phyloP scores from a whole-genome alignment of 2,888 invertebrate genomes.

The Argyresthia albistria region DNA sequence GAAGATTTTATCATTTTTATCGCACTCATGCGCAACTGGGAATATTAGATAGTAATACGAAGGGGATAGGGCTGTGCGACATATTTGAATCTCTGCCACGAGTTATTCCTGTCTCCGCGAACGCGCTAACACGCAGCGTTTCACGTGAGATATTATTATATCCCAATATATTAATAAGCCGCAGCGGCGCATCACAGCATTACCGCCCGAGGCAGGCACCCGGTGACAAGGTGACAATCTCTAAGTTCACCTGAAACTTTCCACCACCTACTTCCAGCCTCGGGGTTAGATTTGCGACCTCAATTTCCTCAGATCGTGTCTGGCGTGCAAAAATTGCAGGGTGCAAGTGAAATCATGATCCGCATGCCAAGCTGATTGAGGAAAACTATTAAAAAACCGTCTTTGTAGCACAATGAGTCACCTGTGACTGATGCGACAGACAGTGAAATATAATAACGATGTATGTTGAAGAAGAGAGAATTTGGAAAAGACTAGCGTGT shows the following conservation, averaged over 20 bases:
- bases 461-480: slow-evolving; percentile 11
- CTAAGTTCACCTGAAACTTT: neutral
- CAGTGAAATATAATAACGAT: slow-evolving; percentile 30
- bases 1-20: too few relatives aligned
- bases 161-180: neutral
- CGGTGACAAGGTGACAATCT: neutral
- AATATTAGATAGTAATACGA: slow-evolving; percentile 7
- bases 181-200: too few relatives aligned
- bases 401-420: too few relatives aligned
- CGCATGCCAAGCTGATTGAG: too few relatives aligned
- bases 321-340: too few relatives aligned
- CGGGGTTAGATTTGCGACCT: too few relatives aligned
- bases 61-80: slow-evolving; percentile 53
- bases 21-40: too few relatives aligned
- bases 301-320: too few relatives aligned
- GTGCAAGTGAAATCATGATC: too few relatives aligned
- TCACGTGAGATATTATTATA: slow-evolving; percentile 11
- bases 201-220: too few relatives aligned
- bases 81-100: slow-evolving; percentile 70
- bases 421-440: slow-evolving; percentile 12
- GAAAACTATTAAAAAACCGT: too few relatives aligned
- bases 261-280: too few relatives aligned
- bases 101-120: slow-evolving; percentile 46
- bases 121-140: slow-evolving; percentile 49
- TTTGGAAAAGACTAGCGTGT: slow-evolving; percentile 24